These are phyloP conservation scores for Antigone vipio DNA, from an alignment of 2,113 vertebrate species.

Conservation along the genomic window DNA sequence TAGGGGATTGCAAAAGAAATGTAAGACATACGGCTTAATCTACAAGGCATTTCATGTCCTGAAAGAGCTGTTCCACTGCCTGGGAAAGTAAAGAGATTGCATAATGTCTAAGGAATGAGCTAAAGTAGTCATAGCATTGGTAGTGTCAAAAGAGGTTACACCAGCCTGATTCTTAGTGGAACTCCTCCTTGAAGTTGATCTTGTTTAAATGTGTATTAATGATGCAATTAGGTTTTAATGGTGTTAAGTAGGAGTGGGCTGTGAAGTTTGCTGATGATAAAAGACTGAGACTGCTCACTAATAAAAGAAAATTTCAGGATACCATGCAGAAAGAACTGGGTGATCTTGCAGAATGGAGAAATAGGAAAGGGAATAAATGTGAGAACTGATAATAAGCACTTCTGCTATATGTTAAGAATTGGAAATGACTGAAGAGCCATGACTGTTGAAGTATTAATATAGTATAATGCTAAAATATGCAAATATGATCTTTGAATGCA, in stretches of 20 bases:
- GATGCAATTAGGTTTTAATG: background rate
- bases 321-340: background rate
- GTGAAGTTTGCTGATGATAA: background rate
- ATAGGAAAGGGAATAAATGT: background rate
- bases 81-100: background rate
- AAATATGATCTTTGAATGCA: background rate
- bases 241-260: background rate
- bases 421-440: background rate
- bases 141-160: background rate
- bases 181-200: background rate
- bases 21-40: background rate
- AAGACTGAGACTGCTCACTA: background rate
- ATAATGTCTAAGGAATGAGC: background rate
- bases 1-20: background rate
- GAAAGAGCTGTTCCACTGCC: background rate
- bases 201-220: constrained; percentile 15
- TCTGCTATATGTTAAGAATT: background rate
- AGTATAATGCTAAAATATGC: background rate
- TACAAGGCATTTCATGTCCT: background rate
- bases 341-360: background rate
- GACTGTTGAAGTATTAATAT: background rate
- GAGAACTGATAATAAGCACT: background rate
- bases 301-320: background rate
- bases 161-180: background rate
- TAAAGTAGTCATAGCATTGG: background rate